Base-by-base conservation (phyloP, 2,888 invertebrate species). In the Cryptocephalus primarius region DNA sequence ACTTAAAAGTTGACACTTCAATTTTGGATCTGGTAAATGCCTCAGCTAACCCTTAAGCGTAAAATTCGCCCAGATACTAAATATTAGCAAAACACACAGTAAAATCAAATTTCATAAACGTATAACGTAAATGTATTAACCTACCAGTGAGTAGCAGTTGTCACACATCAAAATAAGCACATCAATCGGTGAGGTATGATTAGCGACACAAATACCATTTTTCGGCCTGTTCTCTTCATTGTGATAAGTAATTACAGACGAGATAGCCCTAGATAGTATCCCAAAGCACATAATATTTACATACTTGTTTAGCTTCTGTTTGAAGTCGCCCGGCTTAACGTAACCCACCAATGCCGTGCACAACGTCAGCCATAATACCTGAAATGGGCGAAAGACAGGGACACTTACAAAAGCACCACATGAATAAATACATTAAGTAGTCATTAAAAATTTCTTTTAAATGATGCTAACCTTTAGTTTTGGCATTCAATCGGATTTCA, bases 151-250 rank as follows among this genome's bases (percentile, higher is more conserved):
- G 72, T 97, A 99, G 66, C 89, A 88, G 66, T 92, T 92, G 74
- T 99, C 97, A 71, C 92, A 92, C 81, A 95, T 93, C 45, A 99
- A 79, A 56, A 99, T 87, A 58, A 97, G 80, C 46, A 92, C 95
- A 72, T 99, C 99, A 55, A 99, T 94, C 3, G 99, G 99, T 52
- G 95, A 95, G 6, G 99, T 99, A 73, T 99, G 99, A 74, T 99
- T 99, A 42, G 97, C 97, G 32, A 99, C 99, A 74, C 96, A 97
- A 61, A 97, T 97, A 49, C 85, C 82, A 55, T 72, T 75, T 60
- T 80, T 80, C 33, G 94, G 94, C 59, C 81, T 80, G 69, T 93
- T 89, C 66, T 92, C 88, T 45, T 80, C 80, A 68, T 85, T 88
- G 72, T 92, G 88, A 71, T 89, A 90, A 31, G 82, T 85, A 58